phyloP scores from a whole-genome alignment of 92 coral and sea anemone genomes.

The Umimayanthus chanpuru region DNA sequence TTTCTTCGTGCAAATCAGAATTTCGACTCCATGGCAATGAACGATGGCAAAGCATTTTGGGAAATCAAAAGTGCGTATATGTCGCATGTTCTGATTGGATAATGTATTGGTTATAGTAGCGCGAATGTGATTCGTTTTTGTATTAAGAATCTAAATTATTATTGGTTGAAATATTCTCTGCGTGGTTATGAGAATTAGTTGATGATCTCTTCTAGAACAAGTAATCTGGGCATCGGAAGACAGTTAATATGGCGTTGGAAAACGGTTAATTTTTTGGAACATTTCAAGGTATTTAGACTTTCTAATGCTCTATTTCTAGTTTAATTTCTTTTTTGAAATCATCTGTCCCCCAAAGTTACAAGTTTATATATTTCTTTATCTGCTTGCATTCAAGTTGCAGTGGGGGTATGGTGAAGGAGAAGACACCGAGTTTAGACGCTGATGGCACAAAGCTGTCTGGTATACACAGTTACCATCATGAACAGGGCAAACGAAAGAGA shows the following conservation, averaged over 20 bases:
- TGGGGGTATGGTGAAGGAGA: slow-evolving; percentile 36
- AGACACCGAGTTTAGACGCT: slow-evolving; percentile 36
- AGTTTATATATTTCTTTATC: not conserved
- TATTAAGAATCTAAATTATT: not conserved
- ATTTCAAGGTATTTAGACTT: not conserved
- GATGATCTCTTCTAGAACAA: not conserved
- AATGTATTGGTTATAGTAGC: not conserved
- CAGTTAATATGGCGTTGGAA: slow-evolving; percentile 14
- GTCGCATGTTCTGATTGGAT: slow-evolving; percentile 34
- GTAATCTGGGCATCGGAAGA: not conserved
- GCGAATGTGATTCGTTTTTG: not conserved
- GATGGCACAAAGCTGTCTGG: slow-evolving; percentile 37
- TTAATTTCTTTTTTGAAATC: not conserved
- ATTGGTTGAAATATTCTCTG: not conserved
- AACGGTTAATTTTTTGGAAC: slow-evolving; percentile 1
- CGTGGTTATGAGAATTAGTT: slow-evolving; percentile 16
- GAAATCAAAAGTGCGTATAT: slow-evolving; percentile 1
- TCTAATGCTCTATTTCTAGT: not conserved
- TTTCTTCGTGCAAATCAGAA: too few species aligned
- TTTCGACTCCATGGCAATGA: slow-evolving; percentile 32
- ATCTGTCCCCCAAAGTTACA: not conserved
- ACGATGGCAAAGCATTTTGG: slow-evolving; percentile 28
- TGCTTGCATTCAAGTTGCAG: not conserved
- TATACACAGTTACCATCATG: slow-evolving; percentile 11
- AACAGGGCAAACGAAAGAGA: slow-evolving; percentile 46